Base-by-base conservation (phyloP, 2,113 vertebrate genomes). In the Lates calcarifer region DNA sequence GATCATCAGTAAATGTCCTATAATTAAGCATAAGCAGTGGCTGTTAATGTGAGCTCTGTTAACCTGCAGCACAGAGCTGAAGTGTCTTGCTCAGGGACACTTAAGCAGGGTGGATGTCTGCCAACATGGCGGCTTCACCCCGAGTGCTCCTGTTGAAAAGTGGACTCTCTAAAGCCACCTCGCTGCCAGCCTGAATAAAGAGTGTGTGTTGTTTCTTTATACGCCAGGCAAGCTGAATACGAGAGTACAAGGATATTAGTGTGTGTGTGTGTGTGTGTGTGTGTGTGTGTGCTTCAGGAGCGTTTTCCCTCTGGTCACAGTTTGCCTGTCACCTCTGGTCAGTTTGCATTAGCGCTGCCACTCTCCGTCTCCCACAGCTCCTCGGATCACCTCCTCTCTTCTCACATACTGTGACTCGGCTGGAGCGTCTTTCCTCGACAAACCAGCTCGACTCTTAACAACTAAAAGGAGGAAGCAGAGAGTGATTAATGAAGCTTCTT, bases 311-410 rank as follows among this genome's bases (percentile, higher is more conserved):
- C 73, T 82, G 84, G 80, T 90, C 88, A 85, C 90, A 88, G 88
- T 82, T 89, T 90, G 79, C 68, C 65, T 79, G 76, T 87, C 87
- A 88, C 85, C 86, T 82, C 83, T 86, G 87, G 89, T 93, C 89
- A 88, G 57, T 87, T 89, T 89, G 77, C 87, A 87, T 91, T 82
- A 82, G 81, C 60, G 4, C 85, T 71, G 74, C 74, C 79, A 73
- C 81, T 80, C 77, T 73, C 49, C 37, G 6, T 71, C 75, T 87
- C 85, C 77, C 84, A 84, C 82, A 74, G 76, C 66, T 88, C 77
- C 74, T 81, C 67, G 67, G 76, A 72, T 85, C 82, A 90, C 66
- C 80, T 85, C 81, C 79, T 81, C 77, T 85, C 76, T 63, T 66
- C 49, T 79, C 70, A 56, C 74, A 64, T 22, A 28, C 79, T 60